phyloP scores from a whole-genome alignment of 2,888 invertebrate genomes.

The Drosophila paramelanica region DNA sequence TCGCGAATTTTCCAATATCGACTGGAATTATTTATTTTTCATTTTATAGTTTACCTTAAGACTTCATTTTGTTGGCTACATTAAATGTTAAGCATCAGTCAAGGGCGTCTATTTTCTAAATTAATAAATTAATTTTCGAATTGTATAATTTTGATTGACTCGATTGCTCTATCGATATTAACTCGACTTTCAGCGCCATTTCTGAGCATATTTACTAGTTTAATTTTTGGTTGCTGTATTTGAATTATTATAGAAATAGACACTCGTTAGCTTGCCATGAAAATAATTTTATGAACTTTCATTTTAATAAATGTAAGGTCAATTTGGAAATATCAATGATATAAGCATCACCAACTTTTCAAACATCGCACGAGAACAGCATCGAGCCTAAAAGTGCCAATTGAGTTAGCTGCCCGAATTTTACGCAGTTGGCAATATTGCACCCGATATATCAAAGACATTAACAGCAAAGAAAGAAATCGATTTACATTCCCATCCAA shows the following conservation, averaged over 20 bases:
- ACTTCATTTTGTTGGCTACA: neutral
- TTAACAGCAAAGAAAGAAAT: constrained; percentile 3
- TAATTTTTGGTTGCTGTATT: neutral
- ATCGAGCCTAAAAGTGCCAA: neutral
- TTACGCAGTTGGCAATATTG: constrained; percentile 1
- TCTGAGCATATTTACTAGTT: neutral
- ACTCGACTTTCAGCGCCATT: neutral
- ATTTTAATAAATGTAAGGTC: neutral
- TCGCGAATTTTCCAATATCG: constrained; percentile 27
- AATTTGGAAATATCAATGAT: neutral
- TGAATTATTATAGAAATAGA: no score
- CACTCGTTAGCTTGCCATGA: neutral
- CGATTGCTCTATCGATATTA: neutral
- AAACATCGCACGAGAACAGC: neutral
- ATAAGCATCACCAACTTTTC: neutral
- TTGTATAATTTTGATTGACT: neutral
- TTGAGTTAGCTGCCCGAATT: neutral
- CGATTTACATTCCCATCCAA: neutral
- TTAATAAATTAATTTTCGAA: neutral
- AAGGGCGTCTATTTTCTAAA: no score
- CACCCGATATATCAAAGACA: neutral
- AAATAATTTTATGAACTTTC: neutral
- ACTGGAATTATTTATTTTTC: constrained; percentile 10
- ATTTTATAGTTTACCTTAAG: neutral
- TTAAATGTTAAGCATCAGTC: neutral